phyloP scores from a whole-genome alignment of 1,140 invertebrate genomes.

The Zaprionus ghesquierei region DNA sequence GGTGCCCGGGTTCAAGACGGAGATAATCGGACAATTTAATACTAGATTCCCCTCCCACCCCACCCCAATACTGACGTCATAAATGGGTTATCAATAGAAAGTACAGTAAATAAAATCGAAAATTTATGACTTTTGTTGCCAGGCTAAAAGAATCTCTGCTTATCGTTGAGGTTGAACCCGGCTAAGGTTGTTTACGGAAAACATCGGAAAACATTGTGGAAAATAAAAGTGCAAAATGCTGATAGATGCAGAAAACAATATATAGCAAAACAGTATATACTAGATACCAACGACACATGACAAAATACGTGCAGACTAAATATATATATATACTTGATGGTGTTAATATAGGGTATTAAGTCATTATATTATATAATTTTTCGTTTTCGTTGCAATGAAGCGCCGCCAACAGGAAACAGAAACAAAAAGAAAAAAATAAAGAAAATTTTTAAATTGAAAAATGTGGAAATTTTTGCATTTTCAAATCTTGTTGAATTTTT shows the following conservation, averaged over 20 bases:
- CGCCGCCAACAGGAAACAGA: slow-evolving; percentile 43
- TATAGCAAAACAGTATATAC: slow-evolving; percentile 7
- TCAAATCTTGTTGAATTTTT: slow-evolving; percentile 1
- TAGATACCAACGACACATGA: slow-evolving; percentile 14
- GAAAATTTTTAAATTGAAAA: slow-evolving; percentile 25
- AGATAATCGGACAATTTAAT: slow-evolving; percentile 14
- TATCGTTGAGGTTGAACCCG: slow-evolving; percentile 15
- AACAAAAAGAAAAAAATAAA: slow-evolving; percentile 40
- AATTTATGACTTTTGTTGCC: slow-evolving; percentile 19
- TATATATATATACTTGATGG: slow-evolving; percentile 6
- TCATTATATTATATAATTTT: slow-evolving; percentile 22
- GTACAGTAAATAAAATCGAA: slow-evolving; percentile 41
- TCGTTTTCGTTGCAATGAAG: slow-evolving; percentile 63
- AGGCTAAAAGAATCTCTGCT: neutral
- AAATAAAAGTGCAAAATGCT: slow-evolving; percentile 20
- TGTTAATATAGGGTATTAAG: slow-evolving; percentile 34
- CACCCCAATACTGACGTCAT: slow-evolving; percentile 65
- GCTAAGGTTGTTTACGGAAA: slow-evolving; percentile 8
- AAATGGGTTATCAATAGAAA: slow-evolving; percentile 57
- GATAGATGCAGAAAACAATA: slow-evolving; percentile 22
- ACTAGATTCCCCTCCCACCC: slow-evolving; percentile 18
- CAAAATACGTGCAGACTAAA: slow-evolving; percentile 22
- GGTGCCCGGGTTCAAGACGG: slow-evolving; percentile 22
- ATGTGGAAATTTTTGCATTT: slow-evolving; percentile 71
- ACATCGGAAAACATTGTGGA: slow-evolving; percentile 1